Conservation (phyloP, 2,797 vertebrate genomes). For the Potorous gilbertii region DNA sequence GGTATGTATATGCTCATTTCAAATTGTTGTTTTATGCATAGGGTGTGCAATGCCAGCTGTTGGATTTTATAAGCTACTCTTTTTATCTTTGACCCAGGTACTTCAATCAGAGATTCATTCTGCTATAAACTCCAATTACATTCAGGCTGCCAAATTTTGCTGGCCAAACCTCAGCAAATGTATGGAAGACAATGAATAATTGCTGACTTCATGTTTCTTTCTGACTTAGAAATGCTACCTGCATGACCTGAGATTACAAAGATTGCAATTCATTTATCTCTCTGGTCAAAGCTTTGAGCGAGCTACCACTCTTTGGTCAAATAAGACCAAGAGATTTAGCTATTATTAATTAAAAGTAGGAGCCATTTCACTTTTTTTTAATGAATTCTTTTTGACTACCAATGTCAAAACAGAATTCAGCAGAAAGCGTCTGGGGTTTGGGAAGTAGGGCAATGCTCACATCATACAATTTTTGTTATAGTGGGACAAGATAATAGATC, state of each 20-base stretch:
- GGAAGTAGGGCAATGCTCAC: background rate
- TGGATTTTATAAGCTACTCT: background rate
- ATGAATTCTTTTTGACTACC: background rate
- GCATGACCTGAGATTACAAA: conserved; percentile 49
- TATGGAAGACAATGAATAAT: conserved; percentile 71
- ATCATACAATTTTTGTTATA: accelerated
- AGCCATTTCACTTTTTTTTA: background rate
- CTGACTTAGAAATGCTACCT: conserved; percentile 47
- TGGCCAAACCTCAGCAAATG: conserved; percentile 48
- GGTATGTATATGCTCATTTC: conserved; percentile 52
- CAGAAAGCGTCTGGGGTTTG: background rate
- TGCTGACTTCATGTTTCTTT: conserved; percentile 53
- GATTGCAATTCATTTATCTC: conserved; percentile 55
- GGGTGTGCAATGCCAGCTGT: conserved; percentile 59
- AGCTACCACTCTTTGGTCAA: conserved; percentile 6
- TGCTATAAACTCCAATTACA: conserved; percentile 74
- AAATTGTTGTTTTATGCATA: conserved; percentile 73
- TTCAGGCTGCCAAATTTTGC: conserved; percentile 67
- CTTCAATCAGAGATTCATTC: conserved; percentile 79
- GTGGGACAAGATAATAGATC: background rate
- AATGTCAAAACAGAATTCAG: background rate
- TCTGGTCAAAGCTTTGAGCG: conserved; percentile 28
- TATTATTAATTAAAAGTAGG: background rate
- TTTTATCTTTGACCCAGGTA: conserved; percentile 55
- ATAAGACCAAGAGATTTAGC: background rate